These are phyloP conservation scores for Sesamia inferens DNA, from an alignment of 2,888 invertebrate genomes.

Conservation along the genomic window DNA sequence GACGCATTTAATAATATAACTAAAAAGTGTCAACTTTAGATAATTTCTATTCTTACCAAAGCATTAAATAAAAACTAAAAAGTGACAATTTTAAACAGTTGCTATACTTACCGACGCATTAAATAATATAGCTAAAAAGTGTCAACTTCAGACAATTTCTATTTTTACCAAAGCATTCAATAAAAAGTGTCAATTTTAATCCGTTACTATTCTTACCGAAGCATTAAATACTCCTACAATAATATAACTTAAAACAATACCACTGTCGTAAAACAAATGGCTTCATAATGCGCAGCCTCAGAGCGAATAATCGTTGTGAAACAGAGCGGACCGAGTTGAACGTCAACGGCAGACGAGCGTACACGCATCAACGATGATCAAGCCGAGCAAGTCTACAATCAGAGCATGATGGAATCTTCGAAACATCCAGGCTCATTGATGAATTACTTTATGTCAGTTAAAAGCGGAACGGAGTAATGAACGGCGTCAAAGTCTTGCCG, in stretches of 20 bases:
- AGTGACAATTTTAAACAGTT: conserved; percentile 5
- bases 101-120: conserved; percentile 27
- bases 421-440: conserved; percentile 14
- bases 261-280: conserved; percentile 26
- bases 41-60: conserved; percentile 7
- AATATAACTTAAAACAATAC: conserved; percentile 1
- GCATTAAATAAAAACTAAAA: conserved; percentile 22
- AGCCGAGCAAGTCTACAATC: conserved; percentile 28
- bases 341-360: conserved; percentile 48
- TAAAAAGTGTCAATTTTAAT: conserved; percentile 8
- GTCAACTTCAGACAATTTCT: background rate
- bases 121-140: conserved; percentile 11
- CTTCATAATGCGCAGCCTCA: conserved; percentile 40
- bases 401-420: conserved; percentile 52
- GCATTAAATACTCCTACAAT: conserved; percentile 22
- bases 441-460: background rate
- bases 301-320: conserved; percentile 58
- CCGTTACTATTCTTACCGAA: conserved; percentile 6
- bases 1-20: conserved; percentile 26
- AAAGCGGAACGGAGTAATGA: background rate
- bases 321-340: conserved; percentile 60
- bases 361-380: conserved; percentile 36
- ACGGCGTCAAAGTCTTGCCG: no score
- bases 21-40: conserved; percentile 10
- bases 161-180: conserved; percentile 30